Evolutionary conservation across 2,113 vertebrate species (phyloP).

Genomic region (Tragelaphus strepsiceros): DNA sequence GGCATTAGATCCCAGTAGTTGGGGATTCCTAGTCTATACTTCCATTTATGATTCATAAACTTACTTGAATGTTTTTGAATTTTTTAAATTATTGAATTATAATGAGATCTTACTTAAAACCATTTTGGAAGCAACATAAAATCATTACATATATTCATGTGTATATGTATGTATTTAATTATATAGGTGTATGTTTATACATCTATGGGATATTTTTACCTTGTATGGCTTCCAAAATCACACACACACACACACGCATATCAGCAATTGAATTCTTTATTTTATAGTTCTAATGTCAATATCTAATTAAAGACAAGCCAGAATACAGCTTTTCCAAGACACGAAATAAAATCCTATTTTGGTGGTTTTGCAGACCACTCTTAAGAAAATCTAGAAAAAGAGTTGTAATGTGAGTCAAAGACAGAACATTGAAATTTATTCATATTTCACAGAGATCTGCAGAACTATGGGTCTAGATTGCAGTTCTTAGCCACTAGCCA

Average conservation of each 20-base stretch:
- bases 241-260: not conserved
- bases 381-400: not conserved
- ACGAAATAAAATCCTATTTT: not conserved
- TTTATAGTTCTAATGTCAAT: slow-evolving; percentile 12
- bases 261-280: not conserved
- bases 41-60: not conserved
- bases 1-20: not conserved
- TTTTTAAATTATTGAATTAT: not conserved
- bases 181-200: not conserved
- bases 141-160: not conserved
- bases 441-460: slow-evolving; percentile 52
- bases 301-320: not conserved
- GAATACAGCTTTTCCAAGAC: not conserved
- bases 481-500: slow-evolving; percentile 69
- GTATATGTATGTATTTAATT: not conserved
- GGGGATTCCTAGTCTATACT: not conserved
- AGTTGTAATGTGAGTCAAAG: slow-evolving; percentile 23
- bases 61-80: not conserved
- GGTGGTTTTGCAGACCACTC: not conserved
- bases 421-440: slow-evolving; percentile 43
- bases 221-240: not conserved
- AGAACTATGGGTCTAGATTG: slow-evolving; percentile 53
- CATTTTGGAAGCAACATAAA: not conserved
- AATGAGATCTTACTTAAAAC: not conserved
- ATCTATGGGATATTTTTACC: not conserved